Percentiles rank a stretch among this genome's conserved stretches.
Conservation (phyloP, 2,888 invertebrate species). For the Byasa hedistus region DNA sequence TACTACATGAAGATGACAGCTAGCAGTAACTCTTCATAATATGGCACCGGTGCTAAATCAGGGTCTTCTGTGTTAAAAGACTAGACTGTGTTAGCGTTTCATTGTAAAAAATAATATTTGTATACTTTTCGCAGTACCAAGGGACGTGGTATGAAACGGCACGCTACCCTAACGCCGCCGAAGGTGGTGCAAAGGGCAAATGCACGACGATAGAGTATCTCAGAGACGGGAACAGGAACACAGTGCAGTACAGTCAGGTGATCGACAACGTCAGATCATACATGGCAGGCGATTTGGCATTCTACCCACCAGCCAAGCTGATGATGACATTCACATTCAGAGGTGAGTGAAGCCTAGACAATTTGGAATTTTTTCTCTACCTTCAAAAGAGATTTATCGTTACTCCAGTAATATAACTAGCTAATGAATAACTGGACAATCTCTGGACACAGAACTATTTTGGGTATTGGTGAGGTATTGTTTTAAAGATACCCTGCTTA, state of each 20-base stretch:
- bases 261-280: slow-evolving; percentile 51
- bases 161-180: slow-evolving; percentile 33
- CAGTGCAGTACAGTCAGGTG: slow-evolving; percentile 61
- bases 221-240: slow-evolving; percentile 59
- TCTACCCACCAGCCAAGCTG: slow-evolving; percentile 68
- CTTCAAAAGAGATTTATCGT: no score
- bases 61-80: no score
- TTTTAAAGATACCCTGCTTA: no score
- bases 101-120: no score
- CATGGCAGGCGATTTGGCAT: slow-evolving; percentile 62
- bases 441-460: no score
- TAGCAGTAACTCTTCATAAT: no score
- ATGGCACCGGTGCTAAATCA: no score
- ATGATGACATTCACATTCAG: slow-evolving; percentile 26
- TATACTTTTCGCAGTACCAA: slow-evolving; percentile 23
- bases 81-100: no score
- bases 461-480: no score
- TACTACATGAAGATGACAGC: no score
- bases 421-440: no score
- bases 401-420: no score
- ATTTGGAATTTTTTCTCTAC: background rate
- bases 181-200: slow-evolving; percentile 30
- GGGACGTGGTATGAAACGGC: slow-evolving; percentile 41
- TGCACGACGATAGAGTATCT: slow-evolving; percentile 77
- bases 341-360: background rate